phyloP scores from a whole-genome alignment of 2,113 vertebrate genomes.

The Cricetomys ansorgei region DNA sequence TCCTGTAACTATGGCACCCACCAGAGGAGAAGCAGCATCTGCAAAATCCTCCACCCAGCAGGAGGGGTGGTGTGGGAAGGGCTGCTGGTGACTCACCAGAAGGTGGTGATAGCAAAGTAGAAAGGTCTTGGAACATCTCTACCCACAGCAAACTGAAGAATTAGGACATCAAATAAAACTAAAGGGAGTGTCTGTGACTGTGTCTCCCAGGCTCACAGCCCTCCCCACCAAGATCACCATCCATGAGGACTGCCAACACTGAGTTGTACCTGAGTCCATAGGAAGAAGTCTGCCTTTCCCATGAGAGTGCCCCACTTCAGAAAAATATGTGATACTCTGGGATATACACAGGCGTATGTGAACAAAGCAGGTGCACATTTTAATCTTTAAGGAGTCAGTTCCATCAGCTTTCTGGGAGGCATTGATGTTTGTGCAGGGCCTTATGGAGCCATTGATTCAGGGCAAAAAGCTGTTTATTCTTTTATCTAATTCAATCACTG shows the following conservation, averaged over 20 bases:
- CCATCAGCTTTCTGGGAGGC: not conserved
- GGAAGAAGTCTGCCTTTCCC: not conserved
- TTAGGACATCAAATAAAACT: not conserved
- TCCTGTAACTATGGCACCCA: not conserved
- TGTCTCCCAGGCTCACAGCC: not conserved
- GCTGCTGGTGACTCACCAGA: conserved; percentile 30
- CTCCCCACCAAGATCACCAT: not conserved
- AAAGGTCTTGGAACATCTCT: not conserved
- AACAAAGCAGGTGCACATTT: not conserved
- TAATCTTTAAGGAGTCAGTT: not conserved
- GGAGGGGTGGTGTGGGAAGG: not conserved
- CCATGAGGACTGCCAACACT: not conserved
- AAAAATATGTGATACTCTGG: not conserved
- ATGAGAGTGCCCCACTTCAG: not conserved
- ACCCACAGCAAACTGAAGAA: not conserved
- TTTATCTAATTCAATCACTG: too few relatives aligned
- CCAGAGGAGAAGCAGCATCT: not conserved
- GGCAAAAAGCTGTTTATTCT: too few relatives aligned
- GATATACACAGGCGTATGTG: not conserved
- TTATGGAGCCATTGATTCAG: too few relatives aligned
- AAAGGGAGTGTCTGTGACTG: not conserved
- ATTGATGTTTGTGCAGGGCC: not conserved
- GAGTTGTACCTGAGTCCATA: not conserved
- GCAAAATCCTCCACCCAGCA: not conserved
- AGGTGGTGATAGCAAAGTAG: not conserved